phyloP scores from a whole-genome alignment of 2,113 vertebrate species.

The Neomonachus schauinslandi region DNA sequence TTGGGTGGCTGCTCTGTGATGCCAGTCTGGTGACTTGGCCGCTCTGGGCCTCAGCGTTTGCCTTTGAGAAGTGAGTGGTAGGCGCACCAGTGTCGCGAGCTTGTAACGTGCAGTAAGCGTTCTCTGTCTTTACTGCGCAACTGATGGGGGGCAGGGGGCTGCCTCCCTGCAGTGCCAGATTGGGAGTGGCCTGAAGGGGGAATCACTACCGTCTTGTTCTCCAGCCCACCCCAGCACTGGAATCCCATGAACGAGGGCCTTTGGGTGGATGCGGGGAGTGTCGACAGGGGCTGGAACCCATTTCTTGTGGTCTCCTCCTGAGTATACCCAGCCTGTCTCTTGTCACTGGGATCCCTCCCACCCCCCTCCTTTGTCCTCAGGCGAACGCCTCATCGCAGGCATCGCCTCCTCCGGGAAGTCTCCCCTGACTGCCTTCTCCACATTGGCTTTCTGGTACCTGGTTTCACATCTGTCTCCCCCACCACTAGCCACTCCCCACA shows the following conservation, averaged over 20 bases:
- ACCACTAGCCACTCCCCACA: not conserved
- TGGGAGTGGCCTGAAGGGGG: not conserved
- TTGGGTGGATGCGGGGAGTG: not conserved
- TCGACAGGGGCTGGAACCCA: not conserved
- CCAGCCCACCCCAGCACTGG: rapidly evolving
- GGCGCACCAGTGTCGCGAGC: rapidly evolving
- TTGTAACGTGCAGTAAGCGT: not conserved
- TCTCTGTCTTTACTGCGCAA: rapidly evolving
- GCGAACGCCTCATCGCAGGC: not conserved
- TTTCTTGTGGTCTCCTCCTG: not conserved
- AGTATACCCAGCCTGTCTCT: not conserved
- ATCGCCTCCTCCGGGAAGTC: not conserved
- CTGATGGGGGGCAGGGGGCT: rapidly evolving
- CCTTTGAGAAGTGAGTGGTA: not conserved
- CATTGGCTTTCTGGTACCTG: not conserved
- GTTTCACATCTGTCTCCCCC: not conserved
- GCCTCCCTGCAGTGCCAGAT: not conserved
- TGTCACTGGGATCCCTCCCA: not conserved
- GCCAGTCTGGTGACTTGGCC: not conserved
- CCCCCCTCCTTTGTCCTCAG: not conserved
- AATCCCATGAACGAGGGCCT: not conserved
- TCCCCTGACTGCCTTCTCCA: not conserved
- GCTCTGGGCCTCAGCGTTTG: not conserved
- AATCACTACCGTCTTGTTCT: not conserved
- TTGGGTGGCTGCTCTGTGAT: not conserved